Conservation (phyloP, 2,113 vertebrate species). For the Alethe diademata region DNA sequence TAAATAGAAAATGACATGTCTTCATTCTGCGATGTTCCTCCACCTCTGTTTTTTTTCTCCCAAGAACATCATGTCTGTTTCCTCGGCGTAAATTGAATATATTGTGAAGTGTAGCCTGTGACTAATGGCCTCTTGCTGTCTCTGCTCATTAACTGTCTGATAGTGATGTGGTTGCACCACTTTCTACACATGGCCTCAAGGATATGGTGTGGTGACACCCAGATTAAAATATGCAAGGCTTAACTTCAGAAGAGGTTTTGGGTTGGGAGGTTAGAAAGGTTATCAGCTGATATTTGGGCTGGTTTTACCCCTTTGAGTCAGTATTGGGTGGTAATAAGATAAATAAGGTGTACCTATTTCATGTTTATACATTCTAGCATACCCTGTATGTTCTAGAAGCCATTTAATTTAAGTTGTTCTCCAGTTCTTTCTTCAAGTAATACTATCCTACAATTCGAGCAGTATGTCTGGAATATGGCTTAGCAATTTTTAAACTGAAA, state of each 20-base stretch:
- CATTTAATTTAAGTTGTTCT: not conserved
- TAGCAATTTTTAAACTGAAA: not conserved
- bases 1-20: conserved; percentile 17
- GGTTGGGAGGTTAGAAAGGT: not conserved
- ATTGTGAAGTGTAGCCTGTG: conserved; percentile 54
- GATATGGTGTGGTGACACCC: not conserved
- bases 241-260: not conserved
- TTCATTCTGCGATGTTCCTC: not conserved
- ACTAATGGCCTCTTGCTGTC: conserved; percentile 67
- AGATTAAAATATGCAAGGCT: not conserved
- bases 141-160: conserved; percentile 31
- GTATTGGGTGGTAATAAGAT: not conserved
- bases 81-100: not conserved
- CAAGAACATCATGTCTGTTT: conserved; percentile 17
- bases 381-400: not conserved
- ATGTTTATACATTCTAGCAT: not conserved
- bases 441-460: not conserved
- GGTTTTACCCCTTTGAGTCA: not conserved
- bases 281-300: not conserved
- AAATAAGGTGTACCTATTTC: not conserved
- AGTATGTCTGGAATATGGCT: not conserved
- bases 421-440: not conserved
- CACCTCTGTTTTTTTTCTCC: not conserved
- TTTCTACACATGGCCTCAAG: conserved; percentile 9
- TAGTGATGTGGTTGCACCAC: conserved; percentile 6